Evolutionary conservation across 1,140 invertebrate species (phyloP).

Genomic region (Chrysoperla carnea): DNA sequence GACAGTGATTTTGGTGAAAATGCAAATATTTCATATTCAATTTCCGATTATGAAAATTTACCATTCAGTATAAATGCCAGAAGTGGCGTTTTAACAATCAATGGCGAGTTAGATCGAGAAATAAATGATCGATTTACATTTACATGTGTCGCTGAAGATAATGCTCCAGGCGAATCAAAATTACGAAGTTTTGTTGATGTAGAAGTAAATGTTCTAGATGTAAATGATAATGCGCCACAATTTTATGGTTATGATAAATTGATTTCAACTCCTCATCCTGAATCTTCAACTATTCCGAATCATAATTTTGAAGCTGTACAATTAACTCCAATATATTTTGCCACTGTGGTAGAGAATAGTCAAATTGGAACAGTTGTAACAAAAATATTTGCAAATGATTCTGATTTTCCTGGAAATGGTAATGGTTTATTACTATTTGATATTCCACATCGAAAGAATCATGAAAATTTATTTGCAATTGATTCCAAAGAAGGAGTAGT

Average conservation of each 20-base stretch:
- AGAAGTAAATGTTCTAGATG: slow-evolving; percentile 59
- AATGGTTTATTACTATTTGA: slow-evolving; percentile 63
- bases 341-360: slow-evolving; percentile 45
- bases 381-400: slow-evolving; percentile 64
- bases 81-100: slow-evolving; percentile 57
- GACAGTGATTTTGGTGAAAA: slow-evolving; percentile 63
- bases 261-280: slow-evolving; percentile 24
- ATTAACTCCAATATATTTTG: slow-evolving; percentile 46
- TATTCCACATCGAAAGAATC: slow-evolving; percentile 37
- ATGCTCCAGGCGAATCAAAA: slow-evolving; percentile 34
- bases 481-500: slow-evolving; percentile 66
- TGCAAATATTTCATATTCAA: slow-evolving; percentile 53
- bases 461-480: slow-evolving; percentile 49
- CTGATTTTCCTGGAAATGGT: slow-evolving; percentile 65
- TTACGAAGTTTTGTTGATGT: slow-evolving; percentile 54
- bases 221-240: slow-evolving; percentile 58
- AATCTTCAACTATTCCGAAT: slow-evolving; percentile 25
- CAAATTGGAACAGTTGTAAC: slow-evolving; percentile 48
- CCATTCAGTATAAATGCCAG: slow-evolving; percentile 55
- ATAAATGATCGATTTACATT: slow-evolving; percentile 48
- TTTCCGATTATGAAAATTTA: slow-evolving; percentile 28
- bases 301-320: slow-evolving; percentile 25
- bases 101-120: slow-evolving; percentile 65
- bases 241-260: slow-evolving; percentile 54
- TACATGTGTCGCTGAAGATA: slow-evolving; percentile 55